These are phyloP conservation scores for Callipepla californica DNA, from an alignment of 2,113 vertebrate genomes.

Conservation along the genomic window DNA sequence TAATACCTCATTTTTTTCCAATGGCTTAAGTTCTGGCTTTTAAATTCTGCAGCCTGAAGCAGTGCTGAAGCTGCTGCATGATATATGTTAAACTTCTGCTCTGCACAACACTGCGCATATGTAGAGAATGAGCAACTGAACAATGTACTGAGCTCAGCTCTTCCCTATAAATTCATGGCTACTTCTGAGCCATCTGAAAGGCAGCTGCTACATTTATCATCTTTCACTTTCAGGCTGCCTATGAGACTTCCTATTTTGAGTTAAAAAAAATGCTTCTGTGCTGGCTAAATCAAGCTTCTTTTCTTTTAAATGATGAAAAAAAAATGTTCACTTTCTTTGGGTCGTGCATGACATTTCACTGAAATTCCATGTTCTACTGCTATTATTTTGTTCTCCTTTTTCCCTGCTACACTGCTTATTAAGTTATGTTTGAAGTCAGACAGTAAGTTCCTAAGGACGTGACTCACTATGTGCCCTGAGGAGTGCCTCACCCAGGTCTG, in stretches of 20 bases:
- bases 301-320: background rate
- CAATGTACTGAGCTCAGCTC: background rate
- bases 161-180: background rate
- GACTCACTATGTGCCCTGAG: background rate
- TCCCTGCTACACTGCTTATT: background rate
- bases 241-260: background rate
- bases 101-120: rapidly evolving
- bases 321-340: background rate
- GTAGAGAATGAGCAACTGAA: background rate
- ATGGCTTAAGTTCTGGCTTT: background rate
- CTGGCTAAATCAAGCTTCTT: background rate
- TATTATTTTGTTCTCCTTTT: background rate
- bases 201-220: background rate
- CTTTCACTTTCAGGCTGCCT: background rate
- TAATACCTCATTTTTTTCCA: background rate
- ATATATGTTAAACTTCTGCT: background rate
- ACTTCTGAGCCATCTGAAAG: background rate
- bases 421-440: background rate
- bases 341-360: background rate
- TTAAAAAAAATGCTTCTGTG: background rate
- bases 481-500: background rate
- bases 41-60: background rate
- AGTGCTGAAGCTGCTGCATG: background rate
- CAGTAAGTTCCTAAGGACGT: background rate
- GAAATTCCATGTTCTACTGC: background rate